Evolutionary conservation across 2,888 invertebrate species (phyloP), one percentile per base, ranked within the genome.

Genomic region (Cheilosia grossa): DNA sequence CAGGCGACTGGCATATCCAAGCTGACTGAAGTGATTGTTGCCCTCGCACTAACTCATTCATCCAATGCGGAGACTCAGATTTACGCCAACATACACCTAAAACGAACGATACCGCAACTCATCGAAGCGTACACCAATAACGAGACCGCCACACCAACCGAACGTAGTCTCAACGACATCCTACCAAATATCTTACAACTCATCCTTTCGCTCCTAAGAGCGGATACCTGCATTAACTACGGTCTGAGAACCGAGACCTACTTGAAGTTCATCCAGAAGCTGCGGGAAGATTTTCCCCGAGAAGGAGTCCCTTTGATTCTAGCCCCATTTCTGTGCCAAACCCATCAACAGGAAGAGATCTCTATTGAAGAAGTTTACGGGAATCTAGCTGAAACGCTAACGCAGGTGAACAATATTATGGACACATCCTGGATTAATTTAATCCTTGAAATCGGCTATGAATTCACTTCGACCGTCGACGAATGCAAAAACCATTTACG

Each of bases 21-120:
- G 89, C 96, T 98, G 58, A 97, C 98, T 93, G 98, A 98, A 94
- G 96, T 98, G 90, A 96, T 97, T 64, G 95, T 98, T 92, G 97
- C 97, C 78, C 93, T 98, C 89, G 96, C 97, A 83, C 93, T 98
- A 87, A 94, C 96, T 88, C 95, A 97, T 90, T 97, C 98, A 19
- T 94, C 95, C 54, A 96, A 95, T 91, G 90, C 94, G 59, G 98
- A 98, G 89, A 94, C 96, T 78, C 94, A 95, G 85, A 93, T 93
- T 88, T 93, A 95, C 89, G 96, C 98, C 33, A 93, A 95, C 88
- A 95, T 95, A 89, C 97, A 97, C 92, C 93, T 98, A 79, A 95
- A 95, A 90, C 95, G 95, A 91, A 95, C 96, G 91, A 93, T 98
- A 87, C 96, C 98, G 80, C 96, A 96, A 90, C 93, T 98, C 87